phyloP scores from a whole-genome alignment of 2,797 vertebrate genomes.

The Adrianichthys oophorus region DNA sequence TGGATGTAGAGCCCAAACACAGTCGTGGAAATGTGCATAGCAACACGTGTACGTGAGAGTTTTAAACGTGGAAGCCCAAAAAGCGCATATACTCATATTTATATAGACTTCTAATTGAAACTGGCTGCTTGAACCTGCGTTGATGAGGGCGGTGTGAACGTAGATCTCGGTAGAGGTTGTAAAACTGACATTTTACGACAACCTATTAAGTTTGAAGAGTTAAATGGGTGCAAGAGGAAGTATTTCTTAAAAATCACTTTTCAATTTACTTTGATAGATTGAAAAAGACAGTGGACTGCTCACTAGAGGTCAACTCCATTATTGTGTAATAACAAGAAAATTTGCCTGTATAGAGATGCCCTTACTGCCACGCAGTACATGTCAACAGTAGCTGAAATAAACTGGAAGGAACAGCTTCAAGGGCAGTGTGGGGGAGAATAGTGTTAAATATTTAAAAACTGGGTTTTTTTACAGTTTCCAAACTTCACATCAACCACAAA shows the following conservation, averaged over 20 bases:
- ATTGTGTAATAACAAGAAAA: conserved; percentile 3
- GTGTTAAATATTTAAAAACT: too few species aligned
- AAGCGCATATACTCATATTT: too few species aligned
- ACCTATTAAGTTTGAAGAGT: conserved; percentile 48
- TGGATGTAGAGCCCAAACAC: too few species aligned
- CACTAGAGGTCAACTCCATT: conserved; percentile 13
- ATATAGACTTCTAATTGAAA: too few species aligned
- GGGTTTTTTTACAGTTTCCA: too few species aligned
- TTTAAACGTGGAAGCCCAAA: too few species aligned
- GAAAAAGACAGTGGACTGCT: conserved; percentile 30
- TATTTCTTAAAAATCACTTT: conserved; percentile 30
- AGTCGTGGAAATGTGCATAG: too few species aligned
- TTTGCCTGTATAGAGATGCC: conserved; percentile 8
- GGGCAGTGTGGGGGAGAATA: neutral
- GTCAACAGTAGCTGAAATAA: conserved; percentile 10
- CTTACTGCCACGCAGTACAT: conserved; percentile 5
- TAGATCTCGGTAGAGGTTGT: conserved; percentile 7
- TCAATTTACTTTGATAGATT: conserved; percentile 23
- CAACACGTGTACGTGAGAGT: too few species aligned
- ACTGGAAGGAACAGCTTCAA: neutral
- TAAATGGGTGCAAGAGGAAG: conserved; percentile 16
- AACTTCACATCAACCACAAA: too few species aligned
- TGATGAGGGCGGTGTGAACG: too few species aligned
- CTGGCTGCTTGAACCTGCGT: too few species aligned
- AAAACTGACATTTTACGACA: conserved; percentile 19